Evolutionary conservation across 2,113 vertebrate genomes (phyloP).

Genomic region (Brachypteracias leptosomus): DNA sequence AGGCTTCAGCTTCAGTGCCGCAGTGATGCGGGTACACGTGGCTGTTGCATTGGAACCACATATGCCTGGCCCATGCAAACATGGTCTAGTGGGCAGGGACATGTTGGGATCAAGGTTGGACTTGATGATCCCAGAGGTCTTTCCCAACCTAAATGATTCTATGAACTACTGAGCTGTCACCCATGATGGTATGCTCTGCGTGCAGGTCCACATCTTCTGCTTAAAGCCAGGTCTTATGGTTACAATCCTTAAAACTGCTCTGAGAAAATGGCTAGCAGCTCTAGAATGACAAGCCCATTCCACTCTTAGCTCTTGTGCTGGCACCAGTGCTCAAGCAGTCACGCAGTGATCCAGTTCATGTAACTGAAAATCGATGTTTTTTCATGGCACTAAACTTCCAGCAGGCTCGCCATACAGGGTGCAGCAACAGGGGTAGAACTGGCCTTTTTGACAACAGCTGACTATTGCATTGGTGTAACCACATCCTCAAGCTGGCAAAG

Average conservation of each 20-base stretch:
- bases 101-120: too few species aligned
- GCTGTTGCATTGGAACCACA: background rate
- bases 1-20: background rate
- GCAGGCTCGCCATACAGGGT: background rate
- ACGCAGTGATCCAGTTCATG: fast-evolving
- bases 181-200: background rate
- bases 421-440: fast-evolving
- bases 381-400: background rate
- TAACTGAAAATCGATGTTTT: fast-evolving
- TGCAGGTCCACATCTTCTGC: background rate
- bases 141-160: too few species aligned
- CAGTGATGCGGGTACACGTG: too few species aligned
- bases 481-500: background rate
- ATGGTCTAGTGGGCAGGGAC: too few species aligned
- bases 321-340: background rate
- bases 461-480: background rate
- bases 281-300: background rate
- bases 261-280: background rate
- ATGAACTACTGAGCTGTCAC: background rate
- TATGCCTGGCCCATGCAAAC: too few species aligned
- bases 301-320: background rate
- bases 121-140: too few species aligned
- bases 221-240: background rate
- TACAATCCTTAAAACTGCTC: background rate
- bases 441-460: background rate